These are phyloP conservation scores for Anser brachyrhynchus DNA, from an alignment of 2,113 vertebrate genomes.

Conservation along the genomic window DNA sequence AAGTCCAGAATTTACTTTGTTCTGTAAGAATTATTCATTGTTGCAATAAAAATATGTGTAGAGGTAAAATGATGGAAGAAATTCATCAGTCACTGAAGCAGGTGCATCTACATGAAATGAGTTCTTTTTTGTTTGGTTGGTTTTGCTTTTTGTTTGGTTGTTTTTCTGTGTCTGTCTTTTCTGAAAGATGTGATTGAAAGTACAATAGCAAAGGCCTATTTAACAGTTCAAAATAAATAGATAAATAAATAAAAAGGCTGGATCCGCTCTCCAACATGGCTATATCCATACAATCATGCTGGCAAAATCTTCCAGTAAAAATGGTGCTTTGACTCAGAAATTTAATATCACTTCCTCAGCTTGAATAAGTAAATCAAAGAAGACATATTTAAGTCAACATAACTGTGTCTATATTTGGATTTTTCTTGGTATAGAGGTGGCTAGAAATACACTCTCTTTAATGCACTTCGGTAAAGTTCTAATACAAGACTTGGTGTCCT, in stretches of 20 bases:
- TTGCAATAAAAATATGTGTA: not conserved
- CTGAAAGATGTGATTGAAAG: not conserved
- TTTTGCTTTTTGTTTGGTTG: not conserved
- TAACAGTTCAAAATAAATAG: not conserved
- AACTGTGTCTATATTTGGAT: not conserved
- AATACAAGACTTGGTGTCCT: not conserved
- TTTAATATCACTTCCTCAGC: not conserved
- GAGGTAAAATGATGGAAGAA: conserved; percentile 10
- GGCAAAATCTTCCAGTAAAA: not conserved
- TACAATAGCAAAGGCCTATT: not conserved
- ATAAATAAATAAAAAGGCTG: not conserved
- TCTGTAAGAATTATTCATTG: not conserved
- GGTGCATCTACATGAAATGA: not conserved
- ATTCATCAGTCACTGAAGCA: not conserved
- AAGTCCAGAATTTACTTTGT: conserved; percentile 8
- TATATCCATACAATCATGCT: not conserved
- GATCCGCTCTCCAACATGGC: not conserved
- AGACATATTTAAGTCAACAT: not conserved
- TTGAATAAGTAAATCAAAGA: not conserved
- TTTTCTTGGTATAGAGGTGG: not conserved
- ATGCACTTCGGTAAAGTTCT: not conserved
- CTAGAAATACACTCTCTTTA: not conserved
- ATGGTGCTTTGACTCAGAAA: not conserved
- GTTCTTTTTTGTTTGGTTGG: not conserved
- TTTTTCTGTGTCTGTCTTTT: not conserved